Evolutionary conservation across 2,888 invertebrate species (phyloP), one percentile per base, ranked within the genome.

Genomic region (Agonopterix arenella): DNA sequence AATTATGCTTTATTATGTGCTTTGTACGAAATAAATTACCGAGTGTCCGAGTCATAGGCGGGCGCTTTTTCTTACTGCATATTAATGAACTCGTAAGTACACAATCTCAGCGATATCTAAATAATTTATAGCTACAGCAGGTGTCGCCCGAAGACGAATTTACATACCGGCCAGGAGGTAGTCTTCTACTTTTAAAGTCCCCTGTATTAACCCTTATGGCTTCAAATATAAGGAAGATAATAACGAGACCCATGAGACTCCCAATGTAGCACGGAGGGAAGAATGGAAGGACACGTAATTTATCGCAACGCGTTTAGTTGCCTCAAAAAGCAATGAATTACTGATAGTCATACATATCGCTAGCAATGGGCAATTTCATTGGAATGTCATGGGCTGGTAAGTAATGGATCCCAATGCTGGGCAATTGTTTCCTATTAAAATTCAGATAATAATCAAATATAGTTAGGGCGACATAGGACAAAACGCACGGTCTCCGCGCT

Each of bases 51-150:
- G 52, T 59, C 61, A 57, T 60, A 57, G 62, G 57, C 57, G 60
- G 70, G 62, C 68, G 70, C 70, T 80, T 82, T 81, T 83, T 81
- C 76, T 76, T 68, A 62, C 70, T 68, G 79, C 77, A 77, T 81
- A 80, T 81, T 81, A 84, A 85, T 78, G 80, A 80, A 78, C 72
- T 67, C 65, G 58, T 62, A 56, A 56, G 62, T 62, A 69, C 63
- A 76, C 79, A 82, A 80, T 80, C 80, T 78, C 73, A 70, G 73
- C 73, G 76, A 80, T 77, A 81, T 78, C 80, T 82, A 75, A 78
- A 80, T 84, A 84, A 85, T 83, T 84, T 84, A 84, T 80, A 62
- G 70, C 76, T 61, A 62, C 65, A 72, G 66, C 82, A 76, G 80
- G 80, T 83, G 80, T 77, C 78, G 72, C 70, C 61, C 64, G 70